phyloP scores from a whole-genome alignment of 2,888 invertebrate genomes.

The Eueremaeus valkanovi region DNA sequence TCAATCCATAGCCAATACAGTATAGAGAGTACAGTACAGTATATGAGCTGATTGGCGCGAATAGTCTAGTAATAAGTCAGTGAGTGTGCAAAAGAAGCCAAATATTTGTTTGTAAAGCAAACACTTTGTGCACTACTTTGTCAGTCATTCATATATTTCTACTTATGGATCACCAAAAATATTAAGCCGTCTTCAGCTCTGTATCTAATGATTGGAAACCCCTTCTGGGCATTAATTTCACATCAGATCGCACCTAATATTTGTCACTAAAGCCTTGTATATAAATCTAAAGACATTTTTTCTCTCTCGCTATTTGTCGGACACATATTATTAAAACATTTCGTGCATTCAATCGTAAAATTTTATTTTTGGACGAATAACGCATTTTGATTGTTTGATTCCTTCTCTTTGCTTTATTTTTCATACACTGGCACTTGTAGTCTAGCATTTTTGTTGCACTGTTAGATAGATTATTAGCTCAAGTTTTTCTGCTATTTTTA shows the following conservation, averaged over 20 bases:
- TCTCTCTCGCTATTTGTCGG: not conserved
- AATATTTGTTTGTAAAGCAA: slow-evolving; percentile 23
- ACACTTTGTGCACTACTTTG: slow-evolving; percentile 7
- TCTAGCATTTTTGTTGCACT: not conserved
- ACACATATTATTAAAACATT: not conserved
- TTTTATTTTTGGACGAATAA: not conserved
- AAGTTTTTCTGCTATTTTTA: slow-evolving; percentile 8
- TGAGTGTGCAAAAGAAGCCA: slow-evolving; percentile 14
- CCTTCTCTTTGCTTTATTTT: not conserved
- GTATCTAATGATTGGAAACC: not conserved
- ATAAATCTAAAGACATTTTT: not conserved
- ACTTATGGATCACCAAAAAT: slow-evolving; percentile 8
- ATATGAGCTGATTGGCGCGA: not conserved
- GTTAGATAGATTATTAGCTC: slow-evolving; percentile 7
- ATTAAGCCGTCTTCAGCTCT: not conserved
- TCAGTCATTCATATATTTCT: slow-evolving; percentile 22
- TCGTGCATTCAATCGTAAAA: not conserved
- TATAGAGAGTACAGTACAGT: too few species aligned
- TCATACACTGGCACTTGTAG: not conserved
- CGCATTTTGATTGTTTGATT: not conserved
- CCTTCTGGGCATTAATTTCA: slow-evolving; percentile 8
- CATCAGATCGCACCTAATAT: not conserved
- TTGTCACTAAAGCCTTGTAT: not conserved
- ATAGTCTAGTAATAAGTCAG: not conserved
- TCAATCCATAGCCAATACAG: not conserved